Evolutionary conservation across 2,888 invertebrate genomes (phyloP), one percentile per base, ranked within the genome.

Genomic region (Choreutis nemorana): DNA sequence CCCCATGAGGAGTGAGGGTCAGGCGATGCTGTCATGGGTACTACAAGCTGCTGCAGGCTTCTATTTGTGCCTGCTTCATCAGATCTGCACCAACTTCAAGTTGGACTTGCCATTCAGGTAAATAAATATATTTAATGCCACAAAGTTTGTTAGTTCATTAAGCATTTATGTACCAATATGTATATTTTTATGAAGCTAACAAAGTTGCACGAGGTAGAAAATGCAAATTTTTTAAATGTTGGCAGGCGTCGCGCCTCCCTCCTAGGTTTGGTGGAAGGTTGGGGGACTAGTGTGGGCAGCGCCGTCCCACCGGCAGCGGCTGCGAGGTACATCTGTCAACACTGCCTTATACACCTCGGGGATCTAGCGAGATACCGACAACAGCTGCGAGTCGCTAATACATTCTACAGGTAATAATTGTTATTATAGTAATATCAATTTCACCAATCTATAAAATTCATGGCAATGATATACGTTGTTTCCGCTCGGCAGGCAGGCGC

Each of bases 321-420:
- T 6, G 90, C 90, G 55, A 83, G 90, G 34, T 94, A 93, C 67
- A 88, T 92, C 46, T 90, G 91, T 58, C 93, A 94, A 56, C 90
- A 94, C 65, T 93, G 93, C 61, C 82, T 94, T 33, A 91, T 94
- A 31, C 94, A 94, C 60, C 81, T 94, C 32, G 94, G 94, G 0
- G 94, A 93, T 55, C 82, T 93, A 43, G 90, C 93, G 13, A 84
- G 94, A 5, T 94, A 94, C 55, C 78, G 90, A 36, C 89, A 89
- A 49, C 89, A 91, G 61, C 83, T 87, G 39, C 83, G 87, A 27
- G 89, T 91, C 53, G 92, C 93, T 0, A 91, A 92, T 56, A 87
- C 87, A 9, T 93, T 91, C 66, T 94, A 94, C 66, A 84, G 85
- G 84, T 85, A 23, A 3, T 20, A 55, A 44, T 44, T 23, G 14